Evolutionary conservation across 2,888 invertebrate species (phyloP).

Genomic region (Halictus ligatus): DNA sequence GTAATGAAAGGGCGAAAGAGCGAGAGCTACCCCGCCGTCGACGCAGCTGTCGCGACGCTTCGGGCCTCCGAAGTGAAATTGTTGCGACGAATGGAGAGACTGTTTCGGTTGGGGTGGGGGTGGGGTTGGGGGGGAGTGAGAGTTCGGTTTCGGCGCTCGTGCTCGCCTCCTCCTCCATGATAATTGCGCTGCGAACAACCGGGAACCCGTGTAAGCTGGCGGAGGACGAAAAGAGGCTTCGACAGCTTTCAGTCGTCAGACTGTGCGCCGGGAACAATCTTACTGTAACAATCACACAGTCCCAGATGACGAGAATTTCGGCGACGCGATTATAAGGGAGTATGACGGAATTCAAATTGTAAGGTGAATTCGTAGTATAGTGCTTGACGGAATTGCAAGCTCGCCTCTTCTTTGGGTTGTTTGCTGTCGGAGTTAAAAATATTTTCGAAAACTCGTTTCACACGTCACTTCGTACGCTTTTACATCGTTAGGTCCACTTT

Average conservation of each 20-base stretch:
- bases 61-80: background rate
- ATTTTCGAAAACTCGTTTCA: too few species aligned
- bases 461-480: too few species aligned
- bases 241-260: background rate
- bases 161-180: constrained; percentile 22
- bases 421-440: too few species aligned
- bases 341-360: background rate
- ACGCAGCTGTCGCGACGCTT: constrained; percentile 45
- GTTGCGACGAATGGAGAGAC: constrained; percentile 42
- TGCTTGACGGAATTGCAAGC: too few species aligned
- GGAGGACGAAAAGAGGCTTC: constrained; percentile 2
- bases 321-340: background rate
- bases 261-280: background rate
- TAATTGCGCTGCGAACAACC: constrained; percentile 37
- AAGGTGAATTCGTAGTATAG: background rate
- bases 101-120: constrained; percentile 13
- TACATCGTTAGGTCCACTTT: too few species aligned
- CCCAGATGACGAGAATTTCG: background rate
- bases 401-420: too few species aligned
- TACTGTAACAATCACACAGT: background rate
- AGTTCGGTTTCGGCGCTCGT: constrained; percentile 36
- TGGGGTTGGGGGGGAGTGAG: background rate
- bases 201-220: constrained; percentile 18
- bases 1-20: constrained; percentile 56
- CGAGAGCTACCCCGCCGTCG: constrained; percentile 32